Conservation (phyloP, 1,140 invertebrate genomes). For the Popillia japonica region DNA sequence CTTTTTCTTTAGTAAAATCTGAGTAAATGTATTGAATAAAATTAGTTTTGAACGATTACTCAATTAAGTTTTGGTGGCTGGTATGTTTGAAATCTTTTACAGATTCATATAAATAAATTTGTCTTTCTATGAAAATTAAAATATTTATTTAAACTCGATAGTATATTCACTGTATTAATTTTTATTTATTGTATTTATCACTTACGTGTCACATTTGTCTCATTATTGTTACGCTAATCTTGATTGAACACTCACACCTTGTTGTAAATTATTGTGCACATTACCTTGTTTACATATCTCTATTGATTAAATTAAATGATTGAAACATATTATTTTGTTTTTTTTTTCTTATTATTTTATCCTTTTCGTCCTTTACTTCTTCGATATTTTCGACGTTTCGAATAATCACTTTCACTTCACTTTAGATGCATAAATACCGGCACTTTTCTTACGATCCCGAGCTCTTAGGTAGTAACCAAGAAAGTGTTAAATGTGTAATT, state of each 20-base stretch:
- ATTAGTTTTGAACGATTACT: no score
- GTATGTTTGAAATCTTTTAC: no score
- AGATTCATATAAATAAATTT: no score
- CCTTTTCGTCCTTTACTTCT: conserved; percentile 14
- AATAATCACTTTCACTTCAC: conserved; percentile 38
- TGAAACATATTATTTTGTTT: neutral
- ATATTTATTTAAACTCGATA: no score
- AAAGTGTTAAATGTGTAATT: neutral
- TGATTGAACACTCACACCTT: neutral
- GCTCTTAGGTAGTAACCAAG: neutral
- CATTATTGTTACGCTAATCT: neutral
- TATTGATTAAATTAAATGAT: conserved; percentile 9
- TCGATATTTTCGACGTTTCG: conserved; percentile 3
- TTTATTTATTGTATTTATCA: no score
- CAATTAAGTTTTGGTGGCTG: no score
- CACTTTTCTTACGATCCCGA: conserved; percentile 22
- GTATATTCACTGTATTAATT: no score
- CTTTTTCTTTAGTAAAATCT: no score
- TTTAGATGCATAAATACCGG: neutral
- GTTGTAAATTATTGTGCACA: neutral
- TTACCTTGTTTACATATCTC: neutral
- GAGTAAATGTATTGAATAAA: no score
- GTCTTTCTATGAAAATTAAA: no score
- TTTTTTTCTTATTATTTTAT: conserved; percentile 20
- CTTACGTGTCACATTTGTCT: neutral